Base-by-base conservation (phyloP, 2,888 invertebrate species). In the Crepidodera aurea region DNA sequence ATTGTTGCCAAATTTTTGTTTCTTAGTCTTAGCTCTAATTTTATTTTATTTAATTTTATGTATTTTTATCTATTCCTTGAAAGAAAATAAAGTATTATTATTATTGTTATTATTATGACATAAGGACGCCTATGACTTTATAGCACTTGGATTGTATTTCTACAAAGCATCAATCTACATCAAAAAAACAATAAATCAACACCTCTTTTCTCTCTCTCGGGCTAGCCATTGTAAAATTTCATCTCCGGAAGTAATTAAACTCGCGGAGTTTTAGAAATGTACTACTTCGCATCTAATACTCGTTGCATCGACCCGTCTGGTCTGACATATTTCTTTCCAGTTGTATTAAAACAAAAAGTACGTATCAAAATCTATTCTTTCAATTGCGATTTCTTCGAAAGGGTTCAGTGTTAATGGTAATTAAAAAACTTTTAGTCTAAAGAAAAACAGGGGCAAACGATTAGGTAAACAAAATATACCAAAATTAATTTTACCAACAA, bases 101-200 rank as follows among this genome's bases (percentile, higher is more conserved):
- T n/a, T n/a, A n/a, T n/a, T n/a, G n/a, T n/a, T n/a, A n/a, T n/a
- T n/a, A n/a, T n/a, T n/a, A n/a, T n/a, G n/a, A n/a, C n/a, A n/a
- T 34, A 34, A 2, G 13, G 1, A 48, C 27, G 27, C 48, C 48
- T 4, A 16, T 48, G 48, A 13, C 13, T 39, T 39, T 12, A 39
- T 16, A 25, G 10, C 12, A 42, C 32, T 50, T 2, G 1, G 15
- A 44, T 59, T 34, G 50, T 50, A 46, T 27, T 55, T 51, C 55
- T 42, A 34, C 39, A 64, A 64, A 56, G 34, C 60, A 60, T 58
- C 58, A 62, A 62, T 62, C 51, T 39, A 40, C 51, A 48, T 60
- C 46, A 37, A 25, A 22, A 51, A 54, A 62, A 62, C 60, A 64
- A 64, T 64, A 64, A 64, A 64, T 64, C 64, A 64, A 60, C 56